These are phyloP conservation scores for Seriola quinqueradiata DNA, from an alignment of 2,113 vertebrate genomes.

Conservation along the genomic window DNA sequence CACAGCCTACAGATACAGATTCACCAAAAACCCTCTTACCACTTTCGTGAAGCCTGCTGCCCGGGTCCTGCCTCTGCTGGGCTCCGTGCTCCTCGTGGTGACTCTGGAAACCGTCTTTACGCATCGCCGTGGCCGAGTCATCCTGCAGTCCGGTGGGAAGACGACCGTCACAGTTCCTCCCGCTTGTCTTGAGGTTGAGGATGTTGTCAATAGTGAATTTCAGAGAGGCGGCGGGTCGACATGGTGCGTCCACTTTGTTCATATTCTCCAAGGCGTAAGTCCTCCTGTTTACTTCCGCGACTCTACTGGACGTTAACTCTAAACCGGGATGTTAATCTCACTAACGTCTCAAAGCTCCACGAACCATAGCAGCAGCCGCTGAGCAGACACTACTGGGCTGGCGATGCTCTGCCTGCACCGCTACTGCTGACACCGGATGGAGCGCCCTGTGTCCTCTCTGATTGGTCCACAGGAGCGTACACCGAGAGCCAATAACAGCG, in stretches of 20 bases:
- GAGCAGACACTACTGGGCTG: constrained; percentile 65
- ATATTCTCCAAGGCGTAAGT: constrained; percentile 79
- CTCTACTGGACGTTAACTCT: constrained; percentile 32
- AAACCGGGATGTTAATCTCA: constrained; percentile 48
- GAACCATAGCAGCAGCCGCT: constrained; percentile 82
- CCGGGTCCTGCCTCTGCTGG: constrained; percentile 49
- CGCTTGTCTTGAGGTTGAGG: constrained; percentile 83
- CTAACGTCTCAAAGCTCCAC: constrained; percentile 63
- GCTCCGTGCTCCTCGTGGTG: constrained; percentile 55
- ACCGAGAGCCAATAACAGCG: constrained; percentile 71
- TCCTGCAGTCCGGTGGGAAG: constrained; percentile 60
- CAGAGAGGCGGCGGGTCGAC: constrained; percentile 83
- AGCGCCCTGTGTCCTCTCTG: constrained; percentile 57
- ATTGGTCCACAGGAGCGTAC: constrained; percentile 78
- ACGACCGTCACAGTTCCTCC: constrained; percentile 74
- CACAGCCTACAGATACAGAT: not conserved
- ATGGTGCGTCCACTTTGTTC: constrained; percentile 85
- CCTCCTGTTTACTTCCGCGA: constrained; percentile 47
- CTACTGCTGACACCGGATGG: constrained; percentile 73
- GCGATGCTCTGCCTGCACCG: constrained; percentile 54
- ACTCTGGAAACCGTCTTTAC: constrained; percentile 66
- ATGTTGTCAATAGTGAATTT: constrained; percentile 89
- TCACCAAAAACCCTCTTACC: constrained; percentile 68
- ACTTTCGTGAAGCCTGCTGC: constrained; percentile 49
- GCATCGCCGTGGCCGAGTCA: constrained; percentile 52